These are phyloP conservation scores for Uria aalge DNA, from an alignment of 2,113 vertebrate genomes.

Conservation along the genomic window DNA sequence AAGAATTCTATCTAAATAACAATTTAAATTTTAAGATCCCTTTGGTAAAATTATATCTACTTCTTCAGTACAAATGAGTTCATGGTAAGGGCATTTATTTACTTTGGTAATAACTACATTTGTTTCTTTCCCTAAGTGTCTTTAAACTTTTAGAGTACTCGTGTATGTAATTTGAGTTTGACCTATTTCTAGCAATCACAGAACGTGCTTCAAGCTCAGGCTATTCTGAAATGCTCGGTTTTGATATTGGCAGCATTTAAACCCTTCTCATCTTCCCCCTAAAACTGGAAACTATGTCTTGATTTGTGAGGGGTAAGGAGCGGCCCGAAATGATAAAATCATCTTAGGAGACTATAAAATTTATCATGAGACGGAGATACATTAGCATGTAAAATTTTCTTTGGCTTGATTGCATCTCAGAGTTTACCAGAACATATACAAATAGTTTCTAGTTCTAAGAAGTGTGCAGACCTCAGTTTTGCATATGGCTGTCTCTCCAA, in stretches of 20 bases:
- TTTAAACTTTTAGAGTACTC: not conserved
- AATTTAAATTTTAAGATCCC: not conserved
- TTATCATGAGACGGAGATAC: not conserved
- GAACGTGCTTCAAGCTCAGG: not conserved
- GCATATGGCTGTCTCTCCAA: slow-evolving; percentile 10
- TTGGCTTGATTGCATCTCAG: slow-evolving; percentile 41
- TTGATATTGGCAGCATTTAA: slow-evolving; percentile 25
- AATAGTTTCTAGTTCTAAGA: slow-evolving; percentile 63
- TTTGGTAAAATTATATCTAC: not conserved
- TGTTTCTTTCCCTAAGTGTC: not conserved
- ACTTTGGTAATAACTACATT: not conserved
- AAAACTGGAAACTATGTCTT: slow-evolving; percentile 26
- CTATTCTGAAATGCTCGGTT: not conserved
- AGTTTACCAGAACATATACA: slow-evolving; percentile 56
- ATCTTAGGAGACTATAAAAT: not conserved
- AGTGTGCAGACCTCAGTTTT: slow-evolving; percentile 21
- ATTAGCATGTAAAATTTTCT: not conserved
- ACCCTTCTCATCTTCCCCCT: not conserved
- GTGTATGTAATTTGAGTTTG: not conserved
- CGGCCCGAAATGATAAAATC: slow-evolving; percentile 11
- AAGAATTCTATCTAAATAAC: not conserved
- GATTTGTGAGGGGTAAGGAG: slow-evolving; percentile 5
- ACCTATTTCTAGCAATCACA: slow-evolving; percentile 17
- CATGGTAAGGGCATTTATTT: not conserved
- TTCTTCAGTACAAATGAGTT: not conserved